Conservation (phyloP, 1,140 invertebrate genomes). For the Charaxes varanes region DNA sequence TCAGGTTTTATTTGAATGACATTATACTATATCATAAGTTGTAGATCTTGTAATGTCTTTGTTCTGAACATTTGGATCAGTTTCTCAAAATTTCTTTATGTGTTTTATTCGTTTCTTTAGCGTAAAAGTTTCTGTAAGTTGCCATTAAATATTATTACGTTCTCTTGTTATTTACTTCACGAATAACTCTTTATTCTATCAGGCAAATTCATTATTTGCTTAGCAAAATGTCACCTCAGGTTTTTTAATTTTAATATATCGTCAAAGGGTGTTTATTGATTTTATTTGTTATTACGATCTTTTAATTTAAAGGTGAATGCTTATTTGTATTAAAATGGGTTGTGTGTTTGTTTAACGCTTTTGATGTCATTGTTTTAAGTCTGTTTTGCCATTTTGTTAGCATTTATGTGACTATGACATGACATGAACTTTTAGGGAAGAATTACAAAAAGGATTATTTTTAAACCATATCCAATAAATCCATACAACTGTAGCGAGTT, state of each 20-base stretch:
- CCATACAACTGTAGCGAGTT: too few species aligned
- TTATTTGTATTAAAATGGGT: constrained; percentile 1
- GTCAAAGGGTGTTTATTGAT: constrained; percentile 5
- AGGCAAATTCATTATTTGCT: not conserved
- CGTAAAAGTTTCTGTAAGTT: not conserved
- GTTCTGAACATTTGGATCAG: constrained; percentile 27
- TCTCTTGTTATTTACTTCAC: not conserved
- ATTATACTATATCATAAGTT: too few species aligned
- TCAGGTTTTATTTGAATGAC: constrained; percentile 23
- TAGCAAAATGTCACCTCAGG: not conserved
- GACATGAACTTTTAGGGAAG: too few species aligned
- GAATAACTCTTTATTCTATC: not conserved
- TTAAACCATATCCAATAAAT: too few species aligned
- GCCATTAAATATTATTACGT: too few species aligned
- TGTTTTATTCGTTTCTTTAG: constrained; percentile 7
- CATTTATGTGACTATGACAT: too few species aligned
- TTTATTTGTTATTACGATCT: constrained; percentile 5
- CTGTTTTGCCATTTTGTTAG: too few species aligned
- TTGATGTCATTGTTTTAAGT: too few species aligned
- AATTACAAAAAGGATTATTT: too few species aligned
- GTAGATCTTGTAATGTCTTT: too few species aligned
- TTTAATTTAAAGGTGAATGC: constrained; percentile 1
- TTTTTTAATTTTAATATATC: constrained; percentile 1
- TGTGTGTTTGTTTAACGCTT: too few species aligned
- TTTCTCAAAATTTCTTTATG: constrained; percentile 8